Conservation (phyloP, 2,113 vertebrate genomes). For the Pachycephala philippinensis region DNA sequence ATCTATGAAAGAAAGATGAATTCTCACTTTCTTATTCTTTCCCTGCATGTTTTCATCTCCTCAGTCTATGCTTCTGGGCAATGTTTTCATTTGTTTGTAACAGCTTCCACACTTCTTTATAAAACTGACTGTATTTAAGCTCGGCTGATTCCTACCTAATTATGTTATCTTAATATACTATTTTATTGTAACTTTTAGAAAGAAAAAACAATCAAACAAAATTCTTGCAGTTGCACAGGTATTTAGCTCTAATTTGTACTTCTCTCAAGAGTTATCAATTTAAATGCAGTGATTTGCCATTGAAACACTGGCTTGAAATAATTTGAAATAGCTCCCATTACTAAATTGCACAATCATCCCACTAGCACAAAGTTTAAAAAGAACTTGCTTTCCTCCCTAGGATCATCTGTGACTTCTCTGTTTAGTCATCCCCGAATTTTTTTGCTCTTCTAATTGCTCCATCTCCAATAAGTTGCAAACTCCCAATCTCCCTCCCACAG, state of each 20-base stretch:
- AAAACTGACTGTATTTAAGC: slow-evolving; percentile 19
- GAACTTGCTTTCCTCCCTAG: neutral
- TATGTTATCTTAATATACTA: slow-evolving; percentile 50
- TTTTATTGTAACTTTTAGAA: slow-evolving; percentile 23
- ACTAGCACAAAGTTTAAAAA: neutral
- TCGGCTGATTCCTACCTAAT: slow-evolving; percentile 3
- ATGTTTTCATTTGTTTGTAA: slow-evolving; percentile 4
- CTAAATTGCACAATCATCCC: neutral
- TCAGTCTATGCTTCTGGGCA: neutral
- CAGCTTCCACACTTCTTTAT: neutral
- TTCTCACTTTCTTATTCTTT: slow-evolving; percentile 1
- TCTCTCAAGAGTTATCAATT: slow-evolving; percentile 25
- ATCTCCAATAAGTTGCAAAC: neutral
- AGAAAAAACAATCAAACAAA: slow-evolving; percentile 35
- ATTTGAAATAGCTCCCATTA: slow-evolving; percentile 5
- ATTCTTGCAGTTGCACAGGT: slow-evolving; percentile 26
- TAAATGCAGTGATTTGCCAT: slow-evolving; percentile 9
- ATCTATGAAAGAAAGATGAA: neutral
- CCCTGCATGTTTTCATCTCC: neutral
- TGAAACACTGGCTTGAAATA: slow-evolving; percentile 9
- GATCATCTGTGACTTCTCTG: neutral
- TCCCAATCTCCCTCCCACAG: neutral
- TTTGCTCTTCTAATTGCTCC: neutral
- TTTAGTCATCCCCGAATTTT: neutral
- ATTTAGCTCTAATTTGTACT: slow-evolving; percentile 41